Evolutionary conservation across 2,113 vertebrate species (phyloP).

Genomic region (Erinaceus europaeus): DNA sequence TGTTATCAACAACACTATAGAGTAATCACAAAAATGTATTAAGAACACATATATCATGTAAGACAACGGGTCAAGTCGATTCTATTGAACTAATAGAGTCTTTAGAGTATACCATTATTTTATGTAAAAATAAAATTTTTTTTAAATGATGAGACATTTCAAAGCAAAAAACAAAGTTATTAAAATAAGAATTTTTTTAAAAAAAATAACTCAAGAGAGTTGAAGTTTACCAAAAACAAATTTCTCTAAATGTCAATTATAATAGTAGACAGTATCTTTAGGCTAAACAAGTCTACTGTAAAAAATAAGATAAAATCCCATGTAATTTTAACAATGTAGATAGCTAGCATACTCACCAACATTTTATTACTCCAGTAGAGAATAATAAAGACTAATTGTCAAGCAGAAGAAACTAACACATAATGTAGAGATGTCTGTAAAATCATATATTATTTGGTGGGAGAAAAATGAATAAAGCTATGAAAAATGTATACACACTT

Average conservation of each 20-base stretch:
- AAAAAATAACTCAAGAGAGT: background rate
- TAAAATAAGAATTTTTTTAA: background rate
- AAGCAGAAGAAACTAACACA: conserved; percentile 22
- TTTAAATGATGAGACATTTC: background rate
- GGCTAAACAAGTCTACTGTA: background rate
- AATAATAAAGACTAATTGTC: conserved; percentile 55
- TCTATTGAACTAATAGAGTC: background rate
- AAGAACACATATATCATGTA: background rate
- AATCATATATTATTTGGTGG: background rate
- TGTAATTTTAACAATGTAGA: background rate
- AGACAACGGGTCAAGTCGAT: background rate
- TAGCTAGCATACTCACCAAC: conserved; percentile 6
- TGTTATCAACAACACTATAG: background rate
- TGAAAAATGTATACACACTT: background rate
- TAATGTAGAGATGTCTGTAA: background rate
- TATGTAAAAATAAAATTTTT: background rate
- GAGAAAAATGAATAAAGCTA: background rate
- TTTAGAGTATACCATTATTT: background rate
- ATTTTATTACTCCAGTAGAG: background rate
- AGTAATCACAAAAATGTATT: background rate
- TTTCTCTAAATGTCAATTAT: background rate
- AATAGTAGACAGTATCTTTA: background rate
- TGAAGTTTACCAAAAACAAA: background rate
- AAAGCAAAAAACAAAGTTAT: background rate
- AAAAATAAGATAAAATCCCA: background rate